Evolutionary conservation across 2,888 invertebrate species (phyloP).

Genomic region (Apodemia zela): DNA sequence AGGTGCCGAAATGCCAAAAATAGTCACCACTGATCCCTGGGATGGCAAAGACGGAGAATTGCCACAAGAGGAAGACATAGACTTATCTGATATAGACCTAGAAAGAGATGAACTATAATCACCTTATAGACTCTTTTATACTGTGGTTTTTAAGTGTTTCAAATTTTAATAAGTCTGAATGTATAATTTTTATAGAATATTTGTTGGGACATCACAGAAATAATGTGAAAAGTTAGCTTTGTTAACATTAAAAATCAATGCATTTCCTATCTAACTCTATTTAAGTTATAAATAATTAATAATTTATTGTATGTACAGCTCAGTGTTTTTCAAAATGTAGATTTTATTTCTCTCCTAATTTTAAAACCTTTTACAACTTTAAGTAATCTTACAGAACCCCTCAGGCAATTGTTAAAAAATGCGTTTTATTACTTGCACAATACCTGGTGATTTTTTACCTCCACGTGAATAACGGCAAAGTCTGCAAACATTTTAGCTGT

Average conservation of each 20-base stretch:
- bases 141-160: constrained; percentile 15
- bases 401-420: neutral
- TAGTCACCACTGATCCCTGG: constrained; percentile 88
- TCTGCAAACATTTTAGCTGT: no score
- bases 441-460: no score
- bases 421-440: no score
- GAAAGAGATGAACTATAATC: constrained; percentile 88
- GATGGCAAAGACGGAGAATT: constrained; percentile 96
- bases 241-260: neutral
- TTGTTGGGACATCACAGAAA: neutral
- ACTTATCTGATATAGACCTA: constrained; percentile 93
- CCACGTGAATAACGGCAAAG: no score
- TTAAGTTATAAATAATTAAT: neutral
- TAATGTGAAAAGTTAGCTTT: neutral
- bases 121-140: constrained; percentile 15
- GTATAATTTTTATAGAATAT: constrained; percentile 9
- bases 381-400: neutral
- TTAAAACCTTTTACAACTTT: neutral
- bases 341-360: neutral
- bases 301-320: neutral
- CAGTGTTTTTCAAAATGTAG: constrained; percentile 13
- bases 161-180: constrained; percentile 20
- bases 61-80: constrained; percentile 93
- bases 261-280: constrained; percentile 6
- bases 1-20: constrained; percentile 89